phyloP scores from a whole-genome alignment of 1,140 invertebrate genomes.

The Episyrphus balteatus region DNA sequence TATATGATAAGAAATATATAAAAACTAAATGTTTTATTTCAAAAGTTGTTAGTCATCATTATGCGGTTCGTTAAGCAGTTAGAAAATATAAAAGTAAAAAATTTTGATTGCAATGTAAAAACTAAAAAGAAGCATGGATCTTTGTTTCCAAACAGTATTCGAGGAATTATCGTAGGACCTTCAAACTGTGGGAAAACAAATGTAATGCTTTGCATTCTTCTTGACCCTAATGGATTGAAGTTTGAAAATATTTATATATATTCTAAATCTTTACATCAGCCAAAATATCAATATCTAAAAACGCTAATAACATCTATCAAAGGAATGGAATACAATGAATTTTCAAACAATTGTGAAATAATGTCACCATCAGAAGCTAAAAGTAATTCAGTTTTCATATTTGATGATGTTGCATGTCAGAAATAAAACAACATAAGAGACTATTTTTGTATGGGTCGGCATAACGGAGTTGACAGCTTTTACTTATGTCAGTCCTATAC shows the following conservation, averaged over 20 bases:
- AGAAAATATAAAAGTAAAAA: too few relatives aligned
- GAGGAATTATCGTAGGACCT: slow-evolving; percentile 20
- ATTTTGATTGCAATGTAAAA: too few relatives aligned
- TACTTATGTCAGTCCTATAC: slow-evolving; percentile 35
- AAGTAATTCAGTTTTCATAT: slow-evolving; percentile 32
- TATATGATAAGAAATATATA: too few relatives aligned
- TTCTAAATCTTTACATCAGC: slow-evolving; percentile 31
- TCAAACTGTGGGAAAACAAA: slow-evolving; percentile 35
- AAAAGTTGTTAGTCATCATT: too few relatives aligned
- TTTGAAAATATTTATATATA: slow-evolving; percentile 36
- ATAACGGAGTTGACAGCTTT: slow-evolving; percentile 27
- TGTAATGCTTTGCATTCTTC: slow-evolving; percentile 21
- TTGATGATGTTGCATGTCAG: slow-evolving; percentile 34
- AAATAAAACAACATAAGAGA: slow-evolving; percentile 26
- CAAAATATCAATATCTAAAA: slow-evolving; percentile 26
- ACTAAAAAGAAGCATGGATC: slow-evolving; percentile 2
- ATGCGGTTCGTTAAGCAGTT: too few relatives aligned
- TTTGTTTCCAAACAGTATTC: slow-evolving; percentile 11
- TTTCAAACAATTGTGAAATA: slow-evolving; percentile 21
- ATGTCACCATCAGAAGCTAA: slow-evolving; percentile 12
- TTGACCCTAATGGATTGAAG: slow-evolving; percentile 22
- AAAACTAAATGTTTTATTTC: too few relatives aligned
- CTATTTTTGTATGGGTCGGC: slow-evolving; percentile 35
- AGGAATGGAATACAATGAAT: slow-evolving; percentile 19
- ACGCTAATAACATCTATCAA: slow-evolving; percentile 17